These are phyloP conservation scores for Petaurus breviceps DNA, from an alignment of 2,113 vertebrate genomes.

Conservation along the genomic window DNA sequence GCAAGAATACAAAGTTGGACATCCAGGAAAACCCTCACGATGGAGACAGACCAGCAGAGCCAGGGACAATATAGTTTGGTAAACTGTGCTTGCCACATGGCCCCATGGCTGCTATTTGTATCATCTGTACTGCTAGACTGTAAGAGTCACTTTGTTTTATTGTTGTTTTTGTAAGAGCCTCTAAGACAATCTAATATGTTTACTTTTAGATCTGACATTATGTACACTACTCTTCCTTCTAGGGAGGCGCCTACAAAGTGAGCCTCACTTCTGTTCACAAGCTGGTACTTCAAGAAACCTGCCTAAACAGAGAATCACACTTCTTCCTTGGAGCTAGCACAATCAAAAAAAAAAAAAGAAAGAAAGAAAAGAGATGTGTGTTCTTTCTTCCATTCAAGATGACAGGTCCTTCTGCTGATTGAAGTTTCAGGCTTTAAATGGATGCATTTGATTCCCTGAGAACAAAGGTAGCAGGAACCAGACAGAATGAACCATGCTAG, in stretches of 20 bases:
- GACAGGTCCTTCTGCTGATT: slow-evolving; percentile 5
- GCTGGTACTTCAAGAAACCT: slow-evolving; percentile 17
- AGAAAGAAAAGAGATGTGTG: not conserved
- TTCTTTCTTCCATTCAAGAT: not conserved
- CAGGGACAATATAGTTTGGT: not conserved
- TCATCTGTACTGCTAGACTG: not conserved
- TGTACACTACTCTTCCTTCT: not conserved
- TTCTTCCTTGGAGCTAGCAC: slow-evolving; percentile 16
- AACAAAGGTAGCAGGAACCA: not conserved
- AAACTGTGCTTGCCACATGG: not conserved
- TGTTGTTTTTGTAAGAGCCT: not conserved
- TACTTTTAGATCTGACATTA: not conserved
- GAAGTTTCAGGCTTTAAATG: slow-evolving; percentile 26
- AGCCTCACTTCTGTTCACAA: slow-evolving; percentile 14
- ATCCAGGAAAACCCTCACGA: not conserved
- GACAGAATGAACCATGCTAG: not conserved
- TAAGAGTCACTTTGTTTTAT: not conserved
- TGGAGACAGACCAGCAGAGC: not conserved
- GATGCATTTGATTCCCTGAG: not conserved
- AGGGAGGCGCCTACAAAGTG: not conserved
- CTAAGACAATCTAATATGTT: slow-evolving; percentile 2
- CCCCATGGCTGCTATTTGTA: not conserved
- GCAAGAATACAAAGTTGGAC: slow-evolving; percentile 10
- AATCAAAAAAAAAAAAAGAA: not conserved
- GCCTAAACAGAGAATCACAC: not conserved